Base-by-base conservation (phyloP, 2,113 vertebrate genomes). In the Meriones unguiculatus region DNA sequence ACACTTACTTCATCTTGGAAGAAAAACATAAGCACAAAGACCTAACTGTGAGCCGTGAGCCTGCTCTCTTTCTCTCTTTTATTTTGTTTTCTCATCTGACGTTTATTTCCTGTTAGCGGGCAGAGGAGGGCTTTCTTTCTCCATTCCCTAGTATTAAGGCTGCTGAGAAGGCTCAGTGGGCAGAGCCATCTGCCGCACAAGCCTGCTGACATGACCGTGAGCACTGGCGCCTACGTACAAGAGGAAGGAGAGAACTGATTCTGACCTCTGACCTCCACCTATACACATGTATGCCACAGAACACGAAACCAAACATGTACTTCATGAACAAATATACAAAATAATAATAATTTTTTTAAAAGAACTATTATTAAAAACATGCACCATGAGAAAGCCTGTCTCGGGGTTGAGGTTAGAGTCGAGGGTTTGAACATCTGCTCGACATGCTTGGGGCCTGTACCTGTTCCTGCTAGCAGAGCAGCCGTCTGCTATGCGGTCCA, bases 301-400 rank as follows among this genome's bases (percentile, higher is more conserved):
- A 62, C 57, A 38, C 4, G 7, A 25, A 38, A 38, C 22, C n/a
- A 9, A n/a, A 25, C 22, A 82, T 4, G 9, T 1, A 35, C 77
- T 54, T 30, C 15, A 80, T 18, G 30, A 50, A 62, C 22, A 62
- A 4, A 24, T 32, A 59, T 22, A 25, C 54, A 62, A 38, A 25
- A 62, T 38, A 28, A 28, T 7, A n/a, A 57, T n/a, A 57, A 81
- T 13, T 7, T n/a, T 57, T 57, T 57, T 6, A 75, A 57, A 22
- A 75, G 78, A 84, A 95, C 84, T 95, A 87, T 50, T 46, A 85
- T 73, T 89, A 14, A 70, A 77, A 85, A 78, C 38, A 65, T 69
- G 46, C 15, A 57, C 18, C 7, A 15, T 41, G 57, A 52, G 17
- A 64, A 81, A 87, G 30, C 22, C 41, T 87, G 22, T 12, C 41